Percentiles rank a stretch among this genome's conserved stretches.
Conservation (phyloP, 2,888 invertebrate species). For the Gonocerus acuteangulatus region DNA sequence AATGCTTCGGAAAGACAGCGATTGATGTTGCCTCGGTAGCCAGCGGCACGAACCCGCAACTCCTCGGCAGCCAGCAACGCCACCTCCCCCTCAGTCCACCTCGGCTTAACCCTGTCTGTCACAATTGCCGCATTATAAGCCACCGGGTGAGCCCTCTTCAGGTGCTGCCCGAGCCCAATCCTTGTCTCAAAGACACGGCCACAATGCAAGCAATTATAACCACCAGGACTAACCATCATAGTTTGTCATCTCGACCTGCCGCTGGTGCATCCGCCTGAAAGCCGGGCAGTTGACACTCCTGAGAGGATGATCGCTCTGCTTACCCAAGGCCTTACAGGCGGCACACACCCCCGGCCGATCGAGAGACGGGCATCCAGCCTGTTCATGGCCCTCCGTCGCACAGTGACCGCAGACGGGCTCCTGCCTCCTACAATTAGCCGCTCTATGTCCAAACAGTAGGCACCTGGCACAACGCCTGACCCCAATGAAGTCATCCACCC, state of each 20-base stretch:
- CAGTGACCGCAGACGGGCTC: neutral
- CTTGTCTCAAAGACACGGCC: neutral
- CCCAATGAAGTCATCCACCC: neutral
- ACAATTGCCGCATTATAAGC: neutral
- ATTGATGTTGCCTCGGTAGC: neutral
- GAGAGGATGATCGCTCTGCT: neutral
- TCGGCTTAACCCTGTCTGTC: neutral
- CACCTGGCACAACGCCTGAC: constrained; percentile 2
- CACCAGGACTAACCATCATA: neutral
- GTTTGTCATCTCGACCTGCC: neutral
- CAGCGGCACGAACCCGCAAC: neutral
- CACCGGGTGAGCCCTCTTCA: neutral
- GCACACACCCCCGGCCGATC: neutral
- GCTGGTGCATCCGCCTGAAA: neutral
- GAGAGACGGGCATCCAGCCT: neutral
- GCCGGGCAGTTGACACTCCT: neutral
- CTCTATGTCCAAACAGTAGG: neutral
- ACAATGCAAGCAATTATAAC: neutral
- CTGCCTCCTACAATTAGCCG: neutral
- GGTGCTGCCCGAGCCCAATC: neutral
- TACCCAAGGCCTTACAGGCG: neutral
- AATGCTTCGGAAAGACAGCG: neutral
- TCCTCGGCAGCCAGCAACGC: neutral
- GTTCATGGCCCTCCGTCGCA: neutral
- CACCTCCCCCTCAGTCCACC: neutral